Conservation (phyloP, 1,140 invertebrate species). For the Pseudomyrmex sp. region DNA sequence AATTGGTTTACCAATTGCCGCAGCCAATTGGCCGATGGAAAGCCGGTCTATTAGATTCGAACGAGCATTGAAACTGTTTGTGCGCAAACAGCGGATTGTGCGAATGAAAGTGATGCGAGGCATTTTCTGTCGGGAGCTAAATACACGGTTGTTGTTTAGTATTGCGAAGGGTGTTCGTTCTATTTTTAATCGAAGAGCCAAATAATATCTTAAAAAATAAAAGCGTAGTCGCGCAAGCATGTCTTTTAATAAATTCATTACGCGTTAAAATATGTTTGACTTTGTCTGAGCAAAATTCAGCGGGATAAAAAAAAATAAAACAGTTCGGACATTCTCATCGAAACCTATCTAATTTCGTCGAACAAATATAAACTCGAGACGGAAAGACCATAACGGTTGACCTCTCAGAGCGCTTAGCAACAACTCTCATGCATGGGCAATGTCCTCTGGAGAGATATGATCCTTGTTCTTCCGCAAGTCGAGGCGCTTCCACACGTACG, state of each 20-base stretch:
- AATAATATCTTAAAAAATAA: too few relatives aligned
- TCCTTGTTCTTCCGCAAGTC: slow-evolving; percentile 7
- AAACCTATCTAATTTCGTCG: slow-evolving; percentile 37
- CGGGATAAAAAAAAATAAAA: neutral
- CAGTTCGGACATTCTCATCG: slow-evolving; percentile 16
- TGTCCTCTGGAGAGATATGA: slow-evolving; percentile 52
- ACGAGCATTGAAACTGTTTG: slow-evolving; percentile 22
- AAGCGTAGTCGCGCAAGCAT: neutral
- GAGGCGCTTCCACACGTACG: neutral
- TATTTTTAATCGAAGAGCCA: too few relatives aligned
- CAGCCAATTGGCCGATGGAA: slow-evolving; percentile 45
- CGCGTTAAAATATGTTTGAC: neutral
- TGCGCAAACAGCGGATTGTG: slow-evolving; percentile 28
- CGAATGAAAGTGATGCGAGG: slow-evolving; percentile 3
- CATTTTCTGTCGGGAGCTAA: neutral
- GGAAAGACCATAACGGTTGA: slow-evolving; percentile 69
- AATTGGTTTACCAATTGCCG: slow-evolving; percentile 57
- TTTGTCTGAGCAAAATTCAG: neutral
- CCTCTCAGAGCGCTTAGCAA: slow-evolving; percentile 74
- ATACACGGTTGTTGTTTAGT: neutral
- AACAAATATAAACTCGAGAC: neutral
- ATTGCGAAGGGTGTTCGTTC: neutral
- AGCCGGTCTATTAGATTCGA: slow-evolving; percentile 20
- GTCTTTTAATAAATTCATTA: neutral
- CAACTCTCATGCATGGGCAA: slow-evolving; percentile 62